Base-by-base conservation (phyloP, 1,140 invertebrate species). In the Episyrphus balteatus region DNA sequence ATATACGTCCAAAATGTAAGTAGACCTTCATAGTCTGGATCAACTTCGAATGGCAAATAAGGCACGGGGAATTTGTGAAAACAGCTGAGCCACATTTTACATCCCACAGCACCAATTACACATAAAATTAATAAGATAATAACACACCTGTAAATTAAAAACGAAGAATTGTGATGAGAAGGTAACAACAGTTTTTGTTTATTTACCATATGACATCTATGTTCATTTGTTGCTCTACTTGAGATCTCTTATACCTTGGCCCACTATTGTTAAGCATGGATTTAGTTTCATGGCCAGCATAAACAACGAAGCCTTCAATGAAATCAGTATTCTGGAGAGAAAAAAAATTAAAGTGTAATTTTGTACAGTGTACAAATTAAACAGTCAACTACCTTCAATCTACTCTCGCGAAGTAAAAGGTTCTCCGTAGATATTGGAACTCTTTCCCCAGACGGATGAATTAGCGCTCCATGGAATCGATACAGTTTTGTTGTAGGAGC, bases 201-300 rank as follows among this genome's bases (percentile, higher is more conserved):
- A 56, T 55, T 41, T 56, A 67, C 88, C 91, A 98, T 53, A 97
- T 81, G 21, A 98, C 88, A 71, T 98, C 92, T 43, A 84, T 78
- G 73, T 98, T 98, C 83, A 98, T 96, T 68, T 87, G 82, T 51
- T 83, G 77, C 70, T 98, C 95, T 44, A 98, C 72, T 44, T 84
- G 81, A 41, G 92, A 96, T 53, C 91, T 80, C 70, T 98, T 98
- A 69, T 97, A 95, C 52, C 93, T 77, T 49, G 92, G 92, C 47
- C 92, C 92, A 52, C 91, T 88, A 70, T 97, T 98, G 69, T 97
- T 98, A 15, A 98, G 77, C 89, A 98, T 93, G 1, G 93, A 91
- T 73, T 98, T 98, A 2, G 93, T 96, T 74, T 98, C 93, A 70
- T 93, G 91, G 53, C 93, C 92, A 49, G 94, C 91, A 76, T 98